Evolutionary conservation across 2,888 invertebrate species (phyloP).

Genomic region (Trissolcus japonicus): DNA sequence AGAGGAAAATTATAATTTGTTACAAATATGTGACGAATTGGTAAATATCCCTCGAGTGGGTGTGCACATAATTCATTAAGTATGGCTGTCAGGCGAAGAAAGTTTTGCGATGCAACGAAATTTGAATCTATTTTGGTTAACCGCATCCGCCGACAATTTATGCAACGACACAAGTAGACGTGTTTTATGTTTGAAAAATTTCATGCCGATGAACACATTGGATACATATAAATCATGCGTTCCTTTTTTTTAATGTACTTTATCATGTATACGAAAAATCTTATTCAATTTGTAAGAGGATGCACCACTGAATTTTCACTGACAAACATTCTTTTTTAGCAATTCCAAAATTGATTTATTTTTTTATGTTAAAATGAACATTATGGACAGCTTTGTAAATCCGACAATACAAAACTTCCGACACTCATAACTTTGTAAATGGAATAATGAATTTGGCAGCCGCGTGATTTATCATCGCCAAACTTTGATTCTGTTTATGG

Average conservation of each 20-base stretch:
- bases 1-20: background rate
- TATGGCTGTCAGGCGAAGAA: slow-evolving; percentile 29
- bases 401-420: no score
- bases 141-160: slow-evolving; percentile 64
- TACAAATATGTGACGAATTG: no score
- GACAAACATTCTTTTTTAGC: no score
- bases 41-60: background rate
- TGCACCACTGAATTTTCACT: no score
- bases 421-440: slow-evolving; percentile 22
- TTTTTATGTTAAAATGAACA: background rate
- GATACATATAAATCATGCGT: no score
- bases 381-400: no score
- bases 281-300: no score
- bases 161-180: slow-evolving; percentile 60
- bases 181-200: slow-evolving; percentile 23
- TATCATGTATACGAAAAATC: no score
- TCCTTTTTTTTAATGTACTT: no score
- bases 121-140: slow-evolving; percentile 65
- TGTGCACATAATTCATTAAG: slow-evolving; percentile 24
- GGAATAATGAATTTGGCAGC: slow-evolving; percentile 13
- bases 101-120: slow-evolving; percentile 60
- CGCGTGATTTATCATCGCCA: slow-evolving; percentile 2
- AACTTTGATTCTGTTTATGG: slow-evolving; percentile 21
- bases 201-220: background rate
- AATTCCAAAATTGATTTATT: slow-evolving; percentile 4